Evolutionary conservation across 2,797 vertebrate species (phyloP), one percentile per base, ranked within the genome.

Genomic region (Tokudaia muenninki): DNA sequence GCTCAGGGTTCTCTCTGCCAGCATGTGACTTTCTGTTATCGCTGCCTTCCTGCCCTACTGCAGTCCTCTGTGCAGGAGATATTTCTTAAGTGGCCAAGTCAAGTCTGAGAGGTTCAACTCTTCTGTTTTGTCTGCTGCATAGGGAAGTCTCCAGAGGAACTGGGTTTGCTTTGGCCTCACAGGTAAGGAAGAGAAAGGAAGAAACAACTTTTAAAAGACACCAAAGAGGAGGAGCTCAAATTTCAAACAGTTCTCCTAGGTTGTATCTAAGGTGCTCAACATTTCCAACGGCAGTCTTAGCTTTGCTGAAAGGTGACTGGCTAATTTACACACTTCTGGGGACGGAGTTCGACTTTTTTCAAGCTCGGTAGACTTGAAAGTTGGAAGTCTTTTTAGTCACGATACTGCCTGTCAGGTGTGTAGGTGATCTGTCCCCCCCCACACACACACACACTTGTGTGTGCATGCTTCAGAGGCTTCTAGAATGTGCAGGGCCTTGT

Each of bases 281-380:
- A 11, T 24, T 52, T 31, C 86, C 44, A 83, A 12, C 14, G 44
- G 26, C 80, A 8, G 80, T 59, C 87, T 52, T 67, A 75, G 3
- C 37, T 78, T 87, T 81, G 52, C 89, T 84, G 63, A 89, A 78
- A 91, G 65, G 50, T 44, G 88, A 10, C 47, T 16, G 47, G 75
- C 77, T 93, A 52, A 67, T 89, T 83, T 94, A 9, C 22, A 91
- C 67, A 24, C 10, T 70, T 6, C 57, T 44, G 26, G 52, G 4
- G 14, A 22, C 47, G 24, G 47, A 10, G 63, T 63, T 55, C 78
- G 59, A 17, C 37, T 95, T 16, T 87, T 87, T 57, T 26, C 13
- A 52, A 82, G 37, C 21, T 82, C 82, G n/a, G 79, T 74, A 86
- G n/a, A 88, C 78, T 37, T 89, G 87, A 94, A 89, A 88, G 79